Percentiles rank a stretch among this genome's conserved stretches.
Evolutionary conservation across 1,140 invertebrate species (phyloP).

Genomic region (Diorhabda elongata): DNA sequence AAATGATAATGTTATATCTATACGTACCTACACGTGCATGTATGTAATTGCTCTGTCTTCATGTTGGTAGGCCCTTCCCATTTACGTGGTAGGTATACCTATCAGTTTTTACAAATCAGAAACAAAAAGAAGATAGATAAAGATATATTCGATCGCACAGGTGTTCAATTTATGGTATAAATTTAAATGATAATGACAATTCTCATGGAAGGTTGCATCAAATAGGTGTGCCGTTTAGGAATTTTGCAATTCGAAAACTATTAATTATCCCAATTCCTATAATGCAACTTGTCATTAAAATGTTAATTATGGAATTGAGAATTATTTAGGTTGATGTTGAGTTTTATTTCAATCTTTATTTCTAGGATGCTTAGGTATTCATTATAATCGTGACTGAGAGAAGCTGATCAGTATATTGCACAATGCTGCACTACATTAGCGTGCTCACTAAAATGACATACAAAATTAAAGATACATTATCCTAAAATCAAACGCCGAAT

Average conservation of each 20-base stretch:
- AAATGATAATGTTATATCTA: too few species aligned
- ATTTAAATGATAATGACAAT: neutral
- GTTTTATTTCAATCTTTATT: neutral
- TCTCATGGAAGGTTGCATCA: slow-evolving; percentile 1
- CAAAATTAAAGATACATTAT: too few species aligned
- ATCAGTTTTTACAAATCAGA: neutral
- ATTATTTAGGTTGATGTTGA: neutral
- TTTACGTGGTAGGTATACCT: too few species aligned
- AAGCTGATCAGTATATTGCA: neutral
- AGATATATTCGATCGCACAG: neutral
- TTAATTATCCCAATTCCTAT: slow-evolving; percentile 2
- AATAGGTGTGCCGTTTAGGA: neutral
- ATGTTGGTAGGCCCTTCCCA: too few species aligned
- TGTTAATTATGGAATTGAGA: neutral
- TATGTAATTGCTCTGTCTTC: too few species aligned
- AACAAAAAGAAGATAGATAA: neutral
- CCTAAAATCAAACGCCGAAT: too few species aligned
- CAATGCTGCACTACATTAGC: neutral
- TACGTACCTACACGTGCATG: too few species aligned
- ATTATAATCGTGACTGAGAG: neutral
- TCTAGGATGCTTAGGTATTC: neutral
- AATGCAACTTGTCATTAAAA: slow-evolving; percentile 1
- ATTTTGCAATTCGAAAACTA: slow-evolving; percentile 1
- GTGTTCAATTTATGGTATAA: slow-evolving; percentile 3
- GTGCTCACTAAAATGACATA: too few species aligned